Evolutionary conservation across 1,140 invertebrate genomes (phyloP), one percentile per base, ranked within the genome.

Genomic region (Armadillidium nasatum): DNA sequence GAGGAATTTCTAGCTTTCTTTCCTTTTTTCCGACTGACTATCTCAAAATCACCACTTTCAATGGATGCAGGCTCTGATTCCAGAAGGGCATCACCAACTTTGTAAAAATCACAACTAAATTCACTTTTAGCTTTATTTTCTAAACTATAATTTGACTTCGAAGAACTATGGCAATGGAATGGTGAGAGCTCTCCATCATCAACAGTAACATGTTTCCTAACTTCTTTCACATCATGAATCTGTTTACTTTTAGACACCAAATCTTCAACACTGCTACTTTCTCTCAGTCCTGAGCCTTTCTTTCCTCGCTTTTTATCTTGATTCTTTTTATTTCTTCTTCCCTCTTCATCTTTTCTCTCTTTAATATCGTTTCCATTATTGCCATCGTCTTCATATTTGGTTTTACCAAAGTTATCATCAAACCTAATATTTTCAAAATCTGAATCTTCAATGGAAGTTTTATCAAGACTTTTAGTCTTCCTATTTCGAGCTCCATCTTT

Each of bases 31-130:
- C 73, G n/a, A 68, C 76, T 78, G 23, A 80, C 79, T 10, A 80
- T 60, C 67, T 80, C 79, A 75, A 80, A 80, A 44, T 80, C 79
- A 72, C 76, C 76, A 72, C 77, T 77, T 10, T 73, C 67, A 43
- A 68, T 72, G 19, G 71, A 78, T 9, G 76, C 73, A 23, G 79
- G 72, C n/a, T 22, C 50, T 10, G 50, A 50, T 22, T 72, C 66
- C 46, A 72, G 19, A 76, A 75, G 74, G 50, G 76, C 66, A 44
- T 80, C 79, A 54, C 79, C 79, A 21, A 71, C 79, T 76, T 75
- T 78, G 50, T 80, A 80, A 68, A 80, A 80, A 67, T 80, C 79
- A 50, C 74, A 69, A 67, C 68, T 74, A 76, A 80, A 80, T 45
- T 80, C 79, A 75, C 73, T 75, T 44, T 75, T 75, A 1, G 23